These are phyloP conservation scores for Meiosimyza platycephala DNA, from an alignment of 2,888 invertebrate species.

Conservation along the genomic window DNA sequence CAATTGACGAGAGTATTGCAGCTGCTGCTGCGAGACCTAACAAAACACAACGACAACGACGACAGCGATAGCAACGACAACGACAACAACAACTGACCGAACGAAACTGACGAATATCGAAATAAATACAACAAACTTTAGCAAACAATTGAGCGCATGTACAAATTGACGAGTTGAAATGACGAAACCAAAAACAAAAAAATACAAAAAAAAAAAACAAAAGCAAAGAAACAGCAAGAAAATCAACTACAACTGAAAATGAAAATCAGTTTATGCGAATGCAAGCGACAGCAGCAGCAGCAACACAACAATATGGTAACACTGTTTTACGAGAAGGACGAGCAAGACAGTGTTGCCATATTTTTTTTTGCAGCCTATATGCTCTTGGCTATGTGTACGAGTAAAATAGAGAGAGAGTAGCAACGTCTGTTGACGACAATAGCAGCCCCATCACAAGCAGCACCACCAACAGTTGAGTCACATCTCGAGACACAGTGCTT, in stretches of 20 bases:
- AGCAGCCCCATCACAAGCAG: slow-evolving; percentile 11
- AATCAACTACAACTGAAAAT: slow-evolving; percentile 4
- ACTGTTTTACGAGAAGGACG: slow-evolving; percentile 11
- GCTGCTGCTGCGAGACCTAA: slow-evolving; percentile 6
- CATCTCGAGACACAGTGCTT: slow-evolving; percentile 37
- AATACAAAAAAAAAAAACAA: slow-evolving; percentile 19
- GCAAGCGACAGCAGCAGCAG: neutral
- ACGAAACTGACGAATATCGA: slow-evolving; percentile 18
- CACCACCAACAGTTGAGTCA: slow-evolving; percentile 17
- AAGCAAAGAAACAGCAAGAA: neutral
- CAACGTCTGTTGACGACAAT: slow-evolving; percentile 29
- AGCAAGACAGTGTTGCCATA: neutral
- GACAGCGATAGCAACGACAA: neutral
- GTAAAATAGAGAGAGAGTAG: neutral
- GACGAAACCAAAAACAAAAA: slow-evolving; percentile 41
- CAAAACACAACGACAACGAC: neutral
- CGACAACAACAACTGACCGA: slow-evolving; percentile 25
- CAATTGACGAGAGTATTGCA: slow-evolving; percentile 33
- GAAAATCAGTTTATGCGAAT: neutral
- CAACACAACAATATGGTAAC: slow-evolving; percentile 22
- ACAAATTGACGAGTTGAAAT: neutral
- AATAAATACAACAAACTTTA: slow-evolving; percentile 9
- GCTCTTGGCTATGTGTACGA: slow-evolving; percentile 13
- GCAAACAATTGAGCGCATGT: slow-evolving; percentile 7
- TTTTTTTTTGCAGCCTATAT: neutral